Evolutionary conservation across 2,113 vertebrate genomes (phyloP), one percentile per base, ranked within the genome.

Genomic region (Dolichotis patagonum): DNA sequence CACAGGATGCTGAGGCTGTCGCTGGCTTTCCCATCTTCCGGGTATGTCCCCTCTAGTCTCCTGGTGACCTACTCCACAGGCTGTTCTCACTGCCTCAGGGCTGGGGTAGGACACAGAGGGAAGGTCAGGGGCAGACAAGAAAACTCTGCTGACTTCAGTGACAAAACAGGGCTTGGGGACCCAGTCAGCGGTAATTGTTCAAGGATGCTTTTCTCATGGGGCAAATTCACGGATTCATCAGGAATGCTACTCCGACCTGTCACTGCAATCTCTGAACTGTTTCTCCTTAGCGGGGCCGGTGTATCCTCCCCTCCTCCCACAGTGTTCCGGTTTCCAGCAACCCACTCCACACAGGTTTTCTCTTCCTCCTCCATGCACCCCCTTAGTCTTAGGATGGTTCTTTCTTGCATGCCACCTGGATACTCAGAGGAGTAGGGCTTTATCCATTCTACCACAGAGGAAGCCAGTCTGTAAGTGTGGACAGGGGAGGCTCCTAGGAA

Each of bases 91-190:
- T 35, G 11, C 56, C 41, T 73, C 63, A 41, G 24, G 19, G 3
- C 1, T n/a, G 14, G 5, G 1, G 10, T 38, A 28, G 63, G 11
- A 1, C 14, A 13, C n/a, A 16, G 32, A 46, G 35, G 46, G 1
- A 71, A 78, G n/a, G 14, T 58, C 3, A 22, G 19, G 7, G 12
- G 3, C 38, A 60, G 11, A 60, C 49, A 16, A 56, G 60, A 32
- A 81, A 43, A 28, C 38, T 85, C 38, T 69, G 41, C 35, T 56
- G 30, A 30, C 5, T 9, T 4, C 38, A 60, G 3, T 41, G 58
- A 65, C 54, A 3, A 19, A 13, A 30, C 9, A 17, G 1, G 5
- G 6, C 58, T 1, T 41, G 3, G 1, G 11, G 14, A 41, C 62
- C 41, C 38, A 43, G 0, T 3, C 14, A 3, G 11, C 0, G 19